These are phyloP conservation scores for Probaryconus sp. DNA, from an alignment of 1,140 invertebrate genomes.

Conservation along the genomic window DNA sequence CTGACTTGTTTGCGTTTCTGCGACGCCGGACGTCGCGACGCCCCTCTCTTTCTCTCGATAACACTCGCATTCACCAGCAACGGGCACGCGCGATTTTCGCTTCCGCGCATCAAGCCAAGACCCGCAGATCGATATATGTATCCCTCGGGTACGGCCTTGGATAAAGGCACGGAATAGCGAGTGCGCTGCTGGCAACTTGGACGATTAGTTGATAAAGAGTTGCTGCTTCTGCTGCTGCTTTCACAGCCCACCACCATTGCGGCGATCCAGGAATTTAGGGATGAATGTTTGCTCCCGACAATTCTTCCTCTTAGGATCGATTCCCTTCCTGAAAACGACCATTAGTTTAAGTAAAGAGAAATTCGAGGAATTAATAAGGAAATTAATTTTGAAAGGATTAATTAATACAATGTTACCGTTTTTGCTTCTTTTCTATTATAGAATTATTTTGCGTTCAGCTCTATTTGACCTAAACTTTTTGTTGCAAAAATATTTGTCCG, in stretches of 20 bases:
- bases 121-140: constrained; percentile 52
- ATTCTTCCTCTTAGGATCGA: too few species aligned
- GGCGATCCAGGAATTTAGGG: too few species aligned
- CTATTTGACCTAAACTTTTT: too few species aligned
- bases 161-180: constrained; percentile 1
- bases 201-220: not conserved
- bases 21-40: constrained; percentile 64
- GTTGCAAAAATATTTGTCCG: too few species aligned
- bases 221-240: too few species aligned
- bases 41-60: constrained; percentile 17
- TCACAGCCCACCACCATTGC: too few species aligned
- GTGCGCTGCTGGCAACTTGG: not conserved
- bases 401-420: constrained; percentile 4
- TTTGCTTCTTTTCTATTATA: not conserved
- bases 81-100: constrained; percentile 55
- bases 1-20: constrained; percentile 57
- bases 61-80: constrained; percentile 4
- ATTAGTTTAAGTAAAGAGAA: too few species aligned
- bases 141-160: constrained; percentile 49
- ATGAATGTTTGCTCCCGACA: too few species aligned
- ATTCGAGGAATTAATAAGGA: too few species aligned
- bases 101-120: constrained; percentile 17
- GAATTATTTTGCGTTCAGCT: too few species aligned
- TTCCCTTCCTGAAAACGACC: too few species aligned
- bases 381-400: too few species aligned